Evolutionary conservation across 2,113 vertebrate genomes (phyloP).

Genomic region (Percina caprodes): DNA sequence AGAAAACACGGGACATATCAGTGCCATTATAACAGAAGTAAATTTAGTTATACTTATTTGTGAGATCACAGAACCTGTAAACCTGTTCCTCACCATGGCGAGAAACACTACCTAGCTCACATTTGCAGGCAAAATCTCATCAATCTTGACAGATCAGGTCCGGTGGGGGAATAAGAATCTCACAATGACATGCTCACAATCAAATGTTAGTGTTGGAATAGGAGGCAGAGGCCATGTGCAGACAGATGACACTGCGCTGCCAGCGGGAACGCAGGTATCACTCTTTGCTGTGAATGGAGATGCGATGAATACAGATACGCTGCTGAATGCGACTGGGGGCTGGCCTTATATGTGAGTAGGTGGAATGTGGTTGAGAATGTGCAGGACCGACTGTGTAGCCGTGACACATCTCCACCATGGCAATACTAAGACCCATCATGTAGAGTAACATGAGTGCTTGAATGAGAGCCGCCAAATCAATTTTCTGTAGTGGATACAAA

Average conservation of each 20-base stretch:
- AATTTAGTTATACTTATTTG: neutral
- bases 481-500: neutral
- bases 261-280: neutral
- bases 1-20: neutral
- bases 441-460: neutral
- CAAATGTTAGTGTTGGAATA: neutral
- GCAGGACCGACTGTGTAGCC: constrained; percentile 9
- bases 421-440: neutral
- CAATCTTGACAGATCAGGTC: constrained; percentile 14
- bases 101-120: neutral
- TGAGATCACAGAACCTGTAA: neutral
- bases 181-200: constrained; percentile 11
- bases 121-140: constrained; percentile 18
- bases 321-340: constrained; percentile 11
- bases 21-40: neutral
- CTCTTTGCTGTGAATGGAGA: constrained; percentile 51
- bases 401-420: neutral
- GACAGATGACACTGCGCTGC: constrained; percentile 16
- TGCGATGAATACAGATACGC: constrained; percentile 56
- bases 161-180: constrained; percentile 19
- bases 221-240: constrained; percentile 23
- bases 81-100: neutral
- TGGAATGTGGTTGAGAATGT: constrained; percentile 20
- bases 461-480: constrained; percentile 5
- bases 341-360: constrained; percentile 48